phyloP scores from a whole-genome alignment of 2,888 invertebrate genomes.

The Glaucopsyche alexis region DNA sequence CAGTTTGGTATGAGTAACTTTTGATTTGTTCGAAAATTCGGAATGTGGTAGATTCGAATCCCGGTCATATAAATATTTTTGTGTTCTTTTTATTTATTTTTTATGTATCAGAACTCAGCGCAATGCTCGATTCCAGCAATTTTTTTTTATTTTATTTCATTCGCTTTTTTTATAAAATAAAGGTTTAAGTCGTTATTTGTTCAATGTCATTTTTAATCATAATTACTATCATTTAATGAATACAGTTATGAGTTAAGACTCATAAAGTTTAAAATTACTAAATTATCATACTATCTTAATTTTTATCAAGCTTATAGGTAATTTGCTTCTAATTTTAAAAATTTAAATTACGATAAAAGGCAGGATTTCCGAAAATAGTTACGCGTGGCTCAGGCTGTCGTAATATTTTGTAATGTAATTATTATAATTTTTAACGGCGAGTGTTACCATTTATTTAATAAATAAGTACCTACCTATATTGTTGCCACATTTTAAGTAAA shows the following conservation, averaged over 20 bases:
- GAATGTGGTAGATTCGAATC: no score
- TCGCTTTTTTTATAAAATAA: not conserved
- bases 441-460: not conserved
- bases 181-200: not conserved
- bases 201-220: not conserved
- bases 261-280: not conserved
- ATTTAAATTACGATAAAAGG: not conserved
- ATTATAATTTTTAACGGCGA: not conserved
- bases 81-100: no score
- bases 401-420: not conserved
- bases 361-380: conserved; percentile 17
- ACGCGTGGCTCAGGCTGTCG: not conserved
- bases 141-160: not conserved
- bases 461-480: not conserved
- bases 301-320: not conserved
- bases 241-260: not conserved
- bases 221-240: not conserved
- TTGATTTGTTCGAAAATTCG: no score
- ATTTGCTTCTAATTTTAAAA: not conserved
- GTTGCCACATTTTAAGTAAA: no score
- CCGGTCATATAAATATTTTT: no score
- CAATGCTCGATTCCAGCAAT: no score
- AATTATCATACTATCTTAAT: not conserved
- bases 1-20: not conserved
- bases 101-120: no score